Evolutionary conservation across 2,888 invertebrate genomes (phyloP), one percentile per base, ranked within the genome.

Genomic region (Caenorhabditis japonica): DNA sequence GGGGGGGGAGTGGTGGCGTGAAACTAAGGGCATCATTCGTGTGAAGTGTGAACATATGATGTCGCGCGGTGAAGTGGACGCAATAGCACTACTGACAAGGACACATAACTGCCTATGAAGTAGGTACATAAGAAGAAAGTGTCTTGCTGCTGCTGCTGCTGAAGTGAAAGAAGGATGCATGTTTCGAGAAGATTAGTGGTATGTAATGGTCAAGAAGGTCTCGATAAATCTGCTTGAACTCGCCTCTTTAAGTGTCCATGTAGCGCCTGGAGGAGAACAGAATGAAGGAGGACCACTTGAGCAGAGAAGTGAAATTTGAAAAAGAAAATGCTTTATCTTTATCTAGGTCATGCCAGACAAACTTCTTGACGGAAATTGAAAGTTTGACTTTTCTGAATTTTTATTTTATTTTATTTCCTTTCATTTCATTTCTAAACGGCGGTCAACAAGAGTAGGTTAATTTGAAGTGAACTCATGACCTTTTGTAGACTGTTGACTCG

Each of bases 71-170:
- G 66, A 73, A 73, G 73, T 73, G 73, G 73, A 73, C 60, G 66
- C 73, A 73, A 60, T 73, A 60, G 73, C 73, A 73, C 73, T 73
- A 73, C 73, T 73, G 73, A 73, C 73, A 73, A 73, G 73, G 73
- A 73, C 73, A 73, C 66, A 66, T 72, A 72, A 72, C 72, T 72
- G 72, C 64, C 59, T 64, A 72, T 64, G 64, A 72, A 72, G 71
- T 71, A 71, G 71, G 62, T 71, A 64, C 62, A 71, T 53, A 53
- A 64, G 71, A 64, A 71, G 71, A 71, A 71, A 71, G 46, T 71
- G 70, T 61, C 43, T 23, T 41, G n/a, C n/a, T n/a, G n/a, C n/a
- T n/a, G n/a, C n/a, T n/a, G n/a, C n/a, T n/a, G n/a, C n/a, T n/a
- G 53, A 52, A 15, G 36, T 47, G 38, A 33, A 19, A 53, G 44